Evolutionary conservation across 2,113 vertebrate species (phyloP).

Genomic region (Mobula hypostoma): DNA sequence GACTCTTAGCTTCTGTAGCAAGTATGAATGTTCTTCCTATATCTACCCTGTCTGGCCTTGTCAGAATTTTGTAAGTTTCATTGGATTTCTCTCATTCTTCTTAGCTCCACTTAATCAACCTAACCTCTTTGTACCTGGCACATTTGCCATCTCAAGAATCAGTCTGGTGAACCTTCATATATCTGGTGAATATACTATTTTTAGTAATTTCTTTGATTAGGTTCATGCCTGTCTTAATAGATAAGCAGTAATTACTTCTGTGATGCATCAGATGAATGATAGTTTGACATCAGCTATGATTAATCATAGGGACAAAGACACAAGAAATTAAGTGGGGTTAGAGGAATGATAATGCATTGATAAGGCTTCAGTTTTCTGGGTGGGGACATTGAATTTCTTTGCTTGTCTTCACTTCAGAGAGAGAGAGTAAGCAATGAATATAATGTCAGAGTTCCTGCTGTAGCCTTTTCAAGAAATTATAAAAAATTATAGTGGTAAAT

Average conservation of each 20-base stretch:
- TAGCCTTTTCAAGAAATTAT: neutral
- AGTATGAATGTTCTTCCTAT: no score
- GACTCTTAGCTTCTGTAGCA: no score
- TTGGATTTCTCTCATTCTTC: no score
- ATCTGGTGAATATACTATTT: neutral
- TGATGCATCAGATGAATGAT: neutral
- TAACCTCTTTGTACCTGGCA: no score
- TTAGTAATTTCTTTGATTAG: neutral
- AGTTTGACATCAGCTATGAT: neutral
- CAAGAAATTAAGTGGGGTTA: neutral
- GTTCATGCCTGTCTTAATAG: neutral
- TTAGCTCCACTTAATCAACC: no score
- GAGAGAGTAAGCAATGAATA: neutral
- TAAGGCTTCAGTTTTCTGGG: neutral
- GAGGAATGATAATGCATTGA: neutral
- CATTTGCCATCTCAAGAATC: no score
- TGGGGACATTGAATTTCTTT: neutral
- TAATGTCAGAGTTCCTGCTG: neutral
- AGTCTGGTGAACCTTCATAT: no score
- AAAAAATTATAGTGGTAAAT: neutral
- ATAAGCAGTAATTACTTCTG: neutral
- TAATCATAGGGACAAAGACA: neutral
- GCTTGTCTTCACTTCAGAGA: neutral
- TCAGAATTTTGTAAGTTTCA: no score
- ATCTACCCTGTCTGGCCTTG: no score